A percentile compares a stretch with the other conserved stretches of the same genome.
These are phyloP conservation scores for Pionites leucogaster DNA, from an alignment of 2,113 vertebrate genomes.

Conservation along the genomic window DNA sequence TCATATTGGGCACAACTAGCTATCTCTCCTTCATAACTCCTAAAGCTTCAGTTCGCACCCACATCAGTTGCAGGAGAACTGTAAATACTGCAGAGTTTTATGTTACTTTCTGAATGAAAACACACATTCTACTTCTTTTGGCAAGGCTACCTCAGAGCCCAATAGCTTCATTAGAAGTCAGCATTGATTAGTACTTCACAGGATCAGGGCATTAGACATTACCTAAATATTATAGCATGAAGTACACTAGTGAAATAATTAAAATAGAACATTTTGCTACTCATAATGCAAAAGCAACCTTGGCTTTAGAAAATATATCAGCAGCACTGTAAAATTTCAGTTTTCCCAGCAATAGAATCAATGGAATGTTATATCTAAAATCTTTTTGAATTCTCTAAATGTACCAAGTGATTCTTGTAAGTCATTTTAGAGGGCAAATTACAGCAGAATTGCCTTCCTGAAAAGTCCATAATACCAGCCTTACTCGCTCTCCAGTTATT, in stretches of 20 bases:
- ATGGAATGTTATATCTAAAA: not conserved
- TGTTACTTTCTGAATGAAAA: not conserved
- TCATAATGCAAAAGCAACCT: not conserved
- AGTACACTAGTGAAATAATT: not conserved
- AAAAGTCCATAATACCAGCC: not conserved
- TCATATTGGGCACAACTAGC: not conserved
- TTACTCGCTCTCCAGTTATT: not conserved
- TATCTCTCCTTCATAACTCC: not conserved
- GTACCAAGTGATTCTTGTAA: not conserved
- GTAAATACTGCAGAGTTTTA: not conserved
- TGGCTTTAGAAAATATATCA: not conserved
- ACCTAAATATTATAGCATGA: not conserved
- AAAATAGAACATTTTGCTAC: not conserved
- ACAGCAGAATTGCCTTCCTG: not conserved
- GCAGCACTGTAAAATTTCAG: not conserved
- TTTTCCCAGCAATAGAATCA: not conserved
- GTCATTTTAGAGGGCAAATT: constrained; percentile 6
- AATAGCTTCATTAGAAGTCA: not conserved
- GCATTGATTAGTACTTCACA: not conserved
- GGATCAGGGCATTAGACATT: not conserved
- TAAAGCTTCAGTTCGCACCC: not conserved
- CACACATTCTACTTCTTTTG: not conserved
- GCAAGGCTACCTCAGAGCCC: not conserved
- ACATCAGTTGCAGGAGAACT: not conserved
- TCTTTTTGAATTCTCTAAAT: not conserved